Evolutionary conservation across 2,888 invertebrate genomes (phyloP).

Genomic region (Eupithecia tripunctaria): DNA sequence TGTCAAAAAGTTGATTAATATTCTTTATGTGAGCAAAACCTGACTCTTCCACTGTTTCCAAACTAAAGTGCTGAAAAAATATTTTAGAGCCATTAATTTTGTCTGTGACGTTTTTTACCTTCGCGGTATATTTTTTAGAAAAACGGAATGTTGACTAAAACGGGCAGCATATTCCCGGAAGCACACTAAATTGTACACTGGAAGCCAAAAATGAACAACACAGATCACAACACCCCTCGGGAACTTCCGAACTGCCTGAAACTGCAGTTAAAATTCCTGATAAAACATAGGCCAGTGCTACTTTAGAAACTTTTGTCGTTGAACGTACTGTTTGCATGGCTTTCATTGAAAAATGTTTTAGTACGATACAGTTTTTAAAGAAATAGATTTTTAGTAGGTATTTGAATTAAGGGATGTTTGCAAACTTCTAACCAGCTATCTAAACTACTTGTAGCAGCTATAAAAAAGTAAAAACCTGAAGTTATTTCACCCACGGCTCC

Average conservation of each 20-base stretch:
- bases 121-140: not conserved
- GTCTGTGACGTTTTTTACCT: not conserved
- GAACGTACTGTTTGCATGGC: conserved; percentile 8
- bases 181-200: conserved; percentile 23
- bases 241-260: conserved; percentile 37
- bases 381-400: too few species aligned
- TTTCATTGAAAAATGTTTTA: not conserved
- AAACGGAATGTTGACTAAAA: not conserved
- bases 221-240: conserved; percentile 9
- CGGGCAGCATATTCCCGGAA: conserved; percentile 19
- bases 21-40: too few species aligned
- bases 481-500: too few species aligned
- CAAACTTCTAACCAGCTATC: too few species aligned
- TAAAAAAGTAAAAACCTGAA: too few species aligned
- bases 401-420: too few species aligned
- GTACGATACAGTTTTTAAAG: not conserved
- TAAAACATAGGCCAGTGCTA: conserved; percentile 19
- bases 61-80: too few species aligned
- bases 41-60: too few species aligned
- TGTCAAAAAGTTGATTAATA: too few species aligned
- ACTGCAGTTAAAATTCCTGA: conserved; percentile 38
- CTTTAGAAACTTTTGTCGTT: conserved; percentile 23
- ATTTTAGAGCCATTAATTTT: not conserved
- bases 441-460: too few species aligned
- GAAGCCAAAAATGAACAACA: conserved; percentile 20